Conservation (phyloP, 2,888 invertebrate genomes). For the Sisyra nigra region DNA sequence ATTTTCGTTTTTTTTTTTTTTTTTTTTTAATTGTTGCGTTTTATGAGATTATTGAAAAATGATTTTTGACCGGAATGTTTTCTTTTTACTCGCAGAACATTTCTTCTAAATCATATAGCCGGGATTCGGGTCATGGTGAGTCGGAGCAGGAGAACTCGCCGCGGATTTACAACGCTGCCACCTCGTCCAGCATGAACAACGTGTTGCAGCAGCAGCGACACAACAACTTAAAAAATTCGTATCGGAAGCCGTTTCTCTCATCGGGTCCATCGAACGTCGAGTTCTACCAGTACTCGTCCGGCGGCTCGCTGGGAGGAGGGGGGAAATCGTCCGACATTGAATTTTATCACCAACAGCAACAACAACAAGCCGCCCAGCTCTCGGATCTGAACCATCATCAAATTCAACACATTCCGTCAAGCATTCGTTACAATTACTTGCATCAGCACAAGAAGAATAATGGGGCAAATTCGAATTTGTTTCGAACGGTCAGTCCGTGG, state of each 20-base stretch:
- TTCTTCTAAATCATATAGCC: conserved; percentile 66
- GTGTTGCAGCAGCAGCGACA: conserved; percentile 28
- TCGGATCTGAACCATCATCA: conserved; percentile 11
- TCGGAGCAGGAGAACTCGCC: conserved; percentile 50
- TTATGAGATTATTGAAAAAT: neutral
- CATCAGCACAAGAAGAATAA: conserved; percentile 8
- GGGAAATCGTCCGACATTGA: conserved; percentile 11
- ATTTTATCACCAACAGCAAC: conserved; percentile 4
- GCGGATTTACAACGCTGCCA: conserved; percentile 34
- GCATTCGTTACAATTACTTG: conserved; percentile 4
- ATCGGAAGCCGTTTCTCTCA: conserved; percentile 26
- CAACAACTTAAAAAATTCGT: conserved; percentile 37
- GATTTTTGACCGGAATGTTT: conserved; percentile 10
- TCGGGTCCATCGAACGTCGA: conserved; percentile 27
- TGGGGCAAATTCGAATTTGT: conserved; percentile 16
- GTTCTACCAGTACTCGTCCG: conserved; percentile 22
- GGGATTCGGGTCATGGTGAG: conserved; percentile 45
- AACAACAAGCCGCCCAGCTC: conserved; percentile 8
- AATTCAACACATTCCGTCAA: conserved; percentile 5
- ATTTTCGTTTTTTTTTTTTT: too few species aligned
- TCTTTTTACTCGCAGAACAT: conserved; percentile 47
- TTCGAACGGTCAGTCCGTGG: conserved; percentile 38
- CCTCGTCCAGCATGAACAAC: conserved; percentile 20
- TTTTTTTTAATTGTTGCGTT: too few species aligned
- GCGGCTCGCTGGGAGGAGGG: neutral